Base-by-base conservation (phyloP, 2,888 invertebrate genomes). In the Erebia palarica region DNA sequence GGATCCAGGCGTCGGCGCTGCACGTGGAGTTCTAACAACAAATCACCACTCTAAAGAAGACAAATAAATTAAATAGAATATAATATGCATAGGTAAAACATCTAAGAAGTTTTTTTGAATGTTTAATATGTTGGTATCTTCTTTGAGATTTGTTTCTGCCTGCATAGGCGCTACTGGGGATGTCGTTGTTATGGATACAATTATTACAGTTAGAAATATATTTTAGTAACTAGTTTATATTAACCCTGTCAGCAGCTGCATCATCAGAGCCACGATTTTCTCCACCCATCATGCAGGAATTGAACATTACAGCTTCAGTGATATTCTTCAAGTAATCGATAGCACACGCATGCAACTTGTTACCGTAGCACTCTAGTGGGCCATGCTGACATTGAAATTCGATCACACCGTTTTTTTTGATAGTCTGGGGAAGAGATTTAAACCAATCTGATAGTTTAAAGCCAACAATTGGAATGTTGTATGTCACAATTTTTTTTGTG, bases 271-370 rank as follows among this genome's bases (percentile, higher is more conserved):
- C 76, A 9, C 13, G 51, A 18, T 42, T 16, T n/a, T 69, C 42
- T 7, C 18, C 61, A 8, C 74, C 73, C 78, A 96, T 96, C 96
- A 96, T 96, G 79, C 96, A 96, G 1, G 94, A 89, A 61, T 96
- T 93, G 79, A 95, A 95, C 78, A 95, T 88, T 9, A 96, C 81
- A 64, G 94, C 93, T 55, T 88, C 79, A 1, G 94, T 88, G n/a
- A 89, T 87, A 82, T 96, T 94, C 63, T 88, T 83, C 13, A 97
- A 86, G n/a, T 92, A 80, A 76, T 96, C 93, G 63, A 96, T 93
- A 0, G 95, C 94, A 85, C 97, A 97, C 0, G 97, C 96, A 83
- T 97, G 97, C 70, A 97, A 94, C 79, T 94, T 97, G 85, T 97
- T 97, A 0, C 96, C 97, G 77, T 95, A 94, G 82, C 97, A 97